These are phyloP conservation scores for Oenanthe oenanthe DNA, from an alignment of 2,113 vertebrate genomes.

Conservation along the genomic window DNA sequence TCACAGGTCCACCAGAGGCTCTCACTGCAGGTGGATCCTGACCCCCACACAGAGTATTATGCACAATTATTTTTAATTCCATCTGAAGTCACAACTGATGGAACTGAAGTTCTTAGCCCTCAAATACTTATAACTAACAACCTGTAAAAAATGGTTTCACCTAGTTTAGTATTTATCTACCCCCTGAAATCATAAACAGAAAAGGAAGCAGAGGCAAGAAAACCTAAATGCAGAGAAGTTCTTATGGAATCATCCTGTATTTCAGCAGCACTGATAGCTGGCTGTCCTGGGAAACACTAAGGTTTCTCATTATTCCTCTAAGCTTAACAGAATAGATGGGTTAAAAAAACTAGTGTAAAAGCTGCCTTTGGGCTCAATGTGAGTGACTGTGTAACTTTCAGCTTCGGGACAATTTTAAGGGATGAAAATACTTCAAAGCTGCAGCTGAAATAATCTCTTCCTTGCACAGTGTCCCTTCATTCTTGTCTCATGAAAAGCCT, in stretches of 20 bases:
- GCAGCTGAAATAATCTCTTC: background rate
- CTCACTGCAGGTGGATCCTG: background rate
- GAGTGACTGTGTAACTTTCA: background rate
- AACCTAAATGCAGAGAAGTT: background rate
- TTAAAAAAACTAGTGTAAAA: background rate
- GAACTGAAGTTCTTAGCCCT: background rate
- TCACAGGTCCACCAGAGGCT: background rate
- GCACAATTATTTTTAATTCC: background rate
- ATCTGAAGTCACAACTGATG: background rate
- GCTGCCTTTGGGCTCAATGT: background rate
- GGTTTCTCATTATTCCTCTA: background rate
- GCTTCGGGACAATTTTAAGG: background rate
- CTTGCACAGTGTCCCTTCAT: background rate
- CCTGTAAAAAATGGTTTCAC: background rate
- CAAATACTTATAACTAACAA: background rate
- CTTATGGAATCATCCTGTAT: background rate
- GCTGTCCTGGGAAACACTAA: background rate
- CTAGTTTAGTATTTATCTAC: background rate
- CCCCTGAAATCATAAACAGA: background rate
- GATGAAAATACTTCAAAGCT: background rate
- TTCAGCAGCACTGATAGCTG: background rate
- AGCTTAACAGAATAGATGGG: background rate
- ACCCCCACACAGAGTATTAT: accelerated
- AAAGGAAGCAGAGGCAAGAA: background rate
- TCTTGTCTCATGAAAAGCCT: background rate